These are phyloP conservation scores for Platysteira castanea DNA, from an alignment of 2,113 vertebrate genomes.

Conservation along the genomic window DNA sequence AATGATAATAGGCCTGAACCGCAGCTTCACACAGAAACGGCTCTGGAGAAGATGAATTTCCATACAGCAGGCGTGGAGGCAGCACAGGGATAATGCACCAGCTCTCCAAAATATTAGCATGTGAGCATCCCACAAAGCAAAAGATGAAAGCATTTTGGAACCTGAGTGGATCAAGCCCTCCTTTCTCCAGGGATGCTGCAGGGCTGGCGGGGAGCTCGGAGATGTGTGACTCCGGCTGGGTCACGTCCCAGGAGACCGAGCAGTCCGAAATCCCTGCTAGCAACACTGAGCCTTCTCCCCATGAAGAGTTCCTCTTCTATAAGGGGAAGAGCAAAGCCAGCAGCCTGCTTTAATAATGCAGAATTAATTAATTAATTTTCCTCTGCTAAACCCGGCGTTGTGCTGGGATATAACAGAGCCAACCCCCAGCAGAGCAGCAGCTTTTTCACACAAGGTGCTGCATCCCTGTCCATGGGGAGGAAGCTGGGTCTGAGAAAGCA, in stretches of 20 bases:
- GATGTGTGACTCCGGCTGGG: accelerated
- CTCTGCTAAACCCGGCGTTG: accelerated
- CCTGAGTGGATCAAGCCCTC: background rate
- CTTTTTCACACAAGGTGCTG: background rate
- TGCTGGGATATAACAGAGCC: background rate
- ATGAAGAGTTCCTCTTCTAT: background rate
- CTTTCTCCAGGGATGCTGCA: background rate
- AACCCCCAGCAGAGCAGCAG: background rate
- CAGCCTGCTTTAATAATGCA: background rate
- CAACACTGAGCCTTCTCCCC: background rate
- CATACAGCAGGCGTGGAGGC: background rate
- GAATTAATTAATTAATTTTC: background rate
- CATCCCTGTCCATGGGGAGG: accelerated
- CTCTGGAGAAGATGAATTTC: conserved; percentile 47
- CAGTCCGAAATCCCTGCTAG: background rate
- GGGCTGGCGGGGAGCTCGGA: accelerated
- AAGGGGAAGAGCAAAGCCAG: background rate
- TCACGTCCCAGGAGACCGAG: background rate
- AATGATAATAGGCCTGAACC: conserved; percentile 61
- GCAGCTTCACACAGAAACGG: conserved; percentile 41
- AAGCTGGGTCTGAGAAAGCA: background rate
- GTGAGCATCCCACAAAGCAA: background rate
- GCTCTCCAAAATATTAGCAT: background rate
- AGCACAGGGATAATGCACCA: background rate
- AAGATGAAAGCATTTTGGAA: background rate